phyloP scores from a whole-genome alignment of 1,140 invertebrate genomes.

The Eumeta japonica region DNA sequence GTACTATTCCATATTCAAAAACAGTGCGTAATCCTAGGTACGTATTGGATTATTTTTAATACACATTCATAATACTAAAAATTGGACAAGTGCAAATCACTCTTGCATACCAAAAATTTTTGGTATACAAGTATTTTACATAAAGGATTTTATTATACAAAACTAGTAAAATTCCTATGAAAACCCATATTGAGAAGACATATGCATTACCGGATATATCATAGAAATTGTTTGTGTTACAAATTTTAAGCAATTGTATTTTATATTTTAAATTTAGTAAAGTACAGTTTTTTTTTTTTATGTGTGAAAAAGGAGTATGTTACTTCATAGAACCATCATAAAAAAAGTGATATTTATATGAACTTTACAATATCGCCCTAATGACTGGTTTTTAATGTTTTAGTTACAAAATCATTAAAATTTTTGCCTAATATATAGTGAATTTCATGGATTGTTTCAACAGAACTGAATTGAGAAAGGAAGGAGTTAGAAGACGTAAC shows the following conservation, averaged over 20 bases:
- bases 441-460: background rate
- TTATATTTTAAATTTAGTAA: background rate
- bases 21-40: constrained; percentile 65
- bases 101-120: too few species aligned
- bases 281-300: background rate
- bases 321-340: background rate
- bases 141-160: too few species aligned
- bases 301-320: background rate
- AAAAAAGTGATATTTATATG: background rate
- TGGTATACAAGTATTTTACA: too few species aligned
- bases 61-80: background rate
- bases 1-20: constrained; percentile 77
- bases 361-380: too few species aligned
- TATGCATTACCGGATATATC: background rate
- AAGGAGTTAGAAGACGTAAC: constrained; percentile 75
- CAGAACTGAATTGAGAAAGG: constrained; percentile 72
- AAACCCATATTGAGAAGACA: too few species aligned
- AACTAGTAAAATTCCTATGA: too few species aligned
- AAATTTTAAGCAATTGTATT: background rate
- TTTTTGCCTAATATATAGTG: background rate
- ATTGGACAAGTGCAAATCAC: background rate
- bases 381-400: background rate
- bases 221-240: background rate
- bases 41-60: constrained; percentile 10
- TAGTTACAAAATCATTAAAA: background rate